Evolutionary conservation across 2,113 vertebrate species (phyloP).

Genomic region (Romanogobio albipinnatus): DNA sequence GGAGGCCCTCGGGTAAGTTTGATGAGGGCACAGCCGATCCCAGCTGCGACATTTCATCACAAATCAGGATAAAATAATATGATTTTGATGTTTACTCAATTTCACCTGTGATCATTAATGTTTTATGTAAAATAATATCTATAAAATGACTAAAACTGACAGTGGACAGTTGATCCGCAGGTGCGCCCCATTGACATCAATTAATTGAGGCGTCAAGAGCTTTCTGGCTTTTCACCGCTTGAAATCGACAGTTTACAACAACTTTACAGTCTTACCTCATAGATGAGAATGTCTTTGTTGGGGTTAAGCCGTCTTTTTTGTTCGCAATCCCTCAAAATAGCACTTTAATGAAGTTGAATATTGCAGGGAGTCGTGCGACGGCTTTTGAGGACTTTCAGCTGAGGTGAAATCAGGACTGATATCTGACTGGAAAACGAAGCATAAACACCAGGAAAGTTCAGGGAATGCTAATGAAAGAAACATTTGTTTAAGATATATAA

Average conservation of each 20-base stretch:
- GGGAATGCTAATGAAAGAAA: not conserved
- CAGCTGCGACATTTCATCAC: constrained; percentile 74
- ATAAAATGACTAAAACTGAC: constrained; percentile 27
- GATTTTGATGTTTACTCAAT: not conserved
- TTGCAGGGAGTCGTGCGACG: no score
- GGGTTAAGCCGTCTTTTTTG: not conserved
- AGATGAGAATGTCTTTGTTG: not conserved
- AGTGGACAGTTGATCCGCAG: not conserved
- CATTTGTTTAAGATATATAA: not conserved
- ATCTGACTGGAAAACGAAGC: not conserved
- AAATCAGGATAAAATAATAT: not conserved
- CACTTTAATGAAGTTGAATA: not conserved
- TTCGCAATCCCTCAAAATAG: not conserved
- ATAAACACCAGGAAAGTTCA: not conserved
- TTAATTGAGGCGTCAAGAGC: constrained; percentile 17
- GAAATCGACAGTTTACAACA: not conserved
- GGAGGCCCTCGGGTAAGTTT: constrained; percentile 60
- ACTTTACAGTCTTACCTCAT: constrained; percentile 39
- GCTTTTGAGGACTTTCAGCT: not conserved
- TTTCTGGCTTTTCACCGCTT: not conserved
- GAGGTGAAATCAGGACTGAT: not conserved
- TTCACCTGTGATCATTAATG: not conserved
- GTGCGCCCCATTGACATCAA: constrained; percentile 34
- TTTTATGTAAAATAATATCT: constrained; percentile 18
- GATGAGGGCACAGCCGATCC: constrained; percentile 55